Evolutionary conservation across 2,888 invertebrate genomes (phyloP), one percentile per base, ranked within the genome.

Genomic region (Ennomos erosarius): DNA sequence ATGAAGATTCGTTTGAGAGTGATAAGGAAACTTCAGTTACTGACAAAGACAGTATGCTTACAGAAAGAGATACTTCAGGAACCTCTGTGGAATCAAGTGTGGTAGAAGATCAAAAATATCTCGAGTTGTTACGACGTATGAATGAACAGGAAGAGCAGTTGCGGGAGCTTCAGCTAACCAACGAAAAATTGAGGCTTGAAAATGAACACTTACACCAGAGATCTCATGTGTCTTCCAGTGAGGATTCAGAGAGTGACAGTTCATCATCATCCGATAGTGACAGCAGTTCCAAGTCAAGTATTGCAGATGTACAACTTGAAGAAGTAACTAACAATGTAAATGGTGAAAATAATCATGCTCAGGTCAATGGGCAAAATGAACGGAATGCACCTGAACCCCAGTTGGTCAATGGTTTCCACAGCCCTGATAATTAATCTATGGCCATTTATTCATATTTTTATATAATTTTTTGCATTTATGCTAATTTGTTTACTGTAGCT

Each of bases 221-320:
- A 51, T 73, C 85, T 33, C 84, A 84, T 4, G 74, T 74, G 36
- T 87, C 89, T 1, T 87, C 92, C 11, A 92, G 91, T 82, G 92
- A 87, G 64, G 95, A 95, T 77, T 95, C 95, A 5, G 95, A 94
- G 74, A 93, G 93, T 84, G 93, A 93, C 67, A 93, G 93, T 79
- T 92, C 93, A n/a, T 91, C 93, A 10, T 88, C 90, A 55, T 88
- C 92, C 11, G 85, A 82, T 38, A 88, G 92, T 76, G 88, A 92
- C 47, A 93, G 93, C 60, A 93, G 90, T 62, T 85, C 84, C 43
- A 88, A 86, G 67, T 63, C 62, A 35, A 82, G 76, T 58, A 81
- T 83, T 37, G 63, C 68, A 12, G 69, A 69, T 59, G 71, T 74
- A 45, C 62, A 68, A 40, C 58, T 69, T 36, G 69, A 68, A 40